phyloP scores from a whole-genome alignment of 1,140 invertebrate genomes.

The Drosophila biarmipes region DNA sequence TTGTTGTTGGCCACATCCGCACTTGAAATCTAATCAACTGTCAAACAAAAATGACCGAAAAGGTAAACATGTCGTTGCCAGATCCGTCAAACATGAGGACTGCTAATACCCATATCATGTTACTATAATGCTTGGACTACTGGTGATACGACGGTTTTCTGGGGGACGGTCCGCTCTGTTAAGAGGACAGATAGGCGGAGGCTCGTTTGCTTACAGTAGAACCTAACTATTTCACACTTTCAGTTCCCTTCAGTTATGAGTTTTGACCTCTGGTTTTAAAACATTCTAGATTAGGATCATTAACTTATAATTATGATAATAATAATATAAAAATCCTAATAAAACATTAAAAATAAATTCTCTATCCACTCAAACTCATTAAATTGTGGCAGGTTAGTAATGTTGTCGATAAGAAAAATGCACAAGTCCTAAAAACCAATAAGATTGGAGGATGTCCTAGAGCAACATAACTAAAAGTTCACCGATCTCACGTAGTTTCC shows the following conservation, averaged over 20 bases:
- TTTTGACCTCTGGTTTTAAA: no score
- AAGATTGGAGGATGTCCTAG: constrained; percentile 85
- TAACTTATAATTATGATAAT: no score
- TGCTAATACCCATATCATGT: constrained; percentile 10
- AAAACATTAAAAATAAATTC: no score
- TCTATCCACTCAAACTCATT: background rate
- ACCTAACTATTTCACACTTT: background rate
- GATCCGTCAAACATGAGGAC: constrained; percentile 16
- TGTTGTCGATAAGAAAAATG: background rate
- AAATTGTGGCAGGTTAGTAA: background rate
- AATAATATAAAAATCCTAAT: no score
- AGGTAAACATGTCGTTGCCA: constrained; percentile 30
- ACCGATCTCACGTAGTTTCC: constrained; percentile 86
- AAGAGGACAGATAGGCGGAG: constrained; percentile 3
- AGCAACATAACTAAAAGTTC: constrained; percentile 84
- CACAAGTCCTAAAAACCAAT: no score
- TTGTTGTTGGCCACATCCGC: constrained; percentile 49
- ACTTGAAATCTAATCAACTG: constrained; percentile 67
- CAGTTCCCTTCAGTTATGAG: no score
- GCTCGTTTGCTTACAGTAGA: constrained; percentile 17
- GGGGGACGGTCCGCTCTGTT: background rate
- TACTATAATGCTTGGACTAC: background rate
- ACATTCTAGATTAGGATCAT: no score
- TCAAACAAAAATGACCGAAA: constrained; percentile 20
- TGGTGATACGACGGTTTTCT: constrained; percentile 1